phyloP scores from a whole-genome alignment of 2,888 invertebrate genomes.

The Pecten maximus region DNA sequence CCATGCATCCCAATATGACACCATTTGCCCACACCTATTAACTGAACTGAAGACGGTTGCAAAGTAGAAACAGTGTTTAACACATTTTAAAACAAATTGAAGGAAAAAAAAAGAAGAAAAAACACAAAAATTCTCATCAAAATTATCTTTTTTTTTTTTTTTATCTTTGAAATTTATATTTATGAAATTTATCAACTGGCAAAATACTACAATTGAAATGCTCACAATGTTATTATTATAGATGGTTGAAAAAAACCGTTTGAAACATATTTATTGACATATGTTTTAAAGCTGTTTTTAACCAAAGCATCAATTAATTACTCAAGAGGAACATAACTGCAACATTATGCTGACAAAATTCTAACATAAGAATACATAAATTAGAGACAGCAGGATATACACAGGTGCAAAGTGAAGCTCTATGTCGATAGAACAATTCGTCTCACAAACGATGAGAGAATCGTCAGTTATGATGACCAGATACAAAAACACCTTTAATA shows the following conservation, averaged over 20 bases:
- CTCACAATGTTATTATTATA: not conserved
- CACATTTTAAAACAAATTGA: not conserved
- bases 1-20: not conserved
- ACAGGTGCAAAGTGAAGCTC: constrained; percentile 16
- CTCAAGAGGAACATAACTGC: not conserved
- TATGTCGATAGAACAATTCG: not conserved
- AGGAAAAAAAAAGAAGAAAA: too few species aligned
- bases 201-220: not conserved
- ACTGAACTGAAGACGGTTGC: not conserved
- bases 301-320: not conserved
- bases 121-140: too few species aligned
- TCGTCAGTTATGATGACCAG: not conserved
- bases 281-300: not conserved
- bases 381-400: not conserved
- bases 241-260: not conserved
- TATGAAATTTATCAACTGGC: not conserved
- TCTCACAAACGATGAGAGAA: not conserved
- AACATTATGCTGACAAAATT: not conserved
- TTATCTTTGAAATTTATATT: too few species aligned
- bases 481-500: constrained; percentile 27
- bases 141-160: too few species aligned
- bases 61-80: not conserved
- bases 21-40: not conserved
- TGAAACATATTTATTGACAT: not conserved
- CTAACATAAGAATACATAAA: not conserved